Evolutionary conservation across 2,888 invertebrate genomes (phyloP).

Genomic region (Sialis fuliginosa): DNA sequence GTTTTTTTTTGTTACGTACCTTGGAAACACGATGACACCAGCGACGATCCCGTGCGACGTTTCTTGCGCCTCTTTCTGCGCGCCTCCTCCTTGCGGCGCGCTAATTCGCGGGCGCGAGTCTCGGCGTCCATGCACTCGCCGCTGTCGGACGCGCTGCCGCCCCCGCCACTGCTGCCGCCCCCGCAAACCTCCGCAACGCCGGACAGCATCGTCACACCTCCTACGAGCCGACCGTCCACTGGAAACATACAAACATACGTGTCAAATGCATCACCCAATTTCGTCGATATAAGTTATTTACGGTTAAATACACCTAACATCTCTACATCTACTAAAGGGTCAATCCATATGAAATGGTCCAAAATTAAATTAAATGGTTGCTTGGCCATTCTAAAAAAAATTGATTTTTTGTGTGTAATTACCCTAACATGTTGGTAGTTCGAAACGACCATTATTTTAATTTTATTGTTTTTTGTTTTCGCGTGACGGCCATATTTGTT

Average conservation of each 20-base stretch:
- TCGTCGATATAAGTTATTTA: too few relatives aligned
- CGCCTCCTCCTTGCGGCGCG: slow-evolving; percentile 73
- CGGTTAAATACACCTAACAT: too few relatives aligned
- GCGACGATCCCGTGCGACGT: slow-evolving; percentile 75
- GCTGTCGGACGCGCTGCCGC: slow-evolving; percentile 31
- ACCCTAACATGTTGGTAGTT: too few relatives aligned
- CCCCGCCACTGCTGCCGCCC: slow-evolving; percentile 20
- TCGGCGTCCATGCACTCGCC: slow-evolving; percentile 35
- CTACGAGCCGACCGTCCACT: not conserved
- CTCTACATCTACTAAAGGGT: too few relatives aligned
- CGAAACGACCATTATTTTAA: too few relatives aligned
- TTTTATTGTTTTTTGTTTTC: too few relatives aligned
- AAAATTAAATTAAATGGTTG: too few relatives aligned
- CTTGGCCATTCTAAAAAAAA: too few relatives aligned
- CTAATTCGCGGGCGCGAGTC: slow-evolving; percentile 43
- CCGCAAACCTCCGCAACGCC: slow-evolving; percentile 2
- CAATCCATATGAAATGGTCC: too few relatives aligned
- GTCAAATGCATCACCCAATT: not conserved
- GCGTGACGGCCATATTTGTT: too few relatives aligned
- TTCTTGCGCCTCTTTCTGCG: slow-evolving; percentile 75
- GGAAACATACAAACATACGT: not conserved
- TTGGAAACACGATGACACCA: slow-evolving; percentile 82
- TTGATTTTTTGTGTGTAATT: too few relatives aligned
- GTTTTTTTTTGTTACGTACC: slow-evolving; percentile 38
- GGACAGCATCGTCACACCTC: not conserved